Evolutionary conservation across 2,797 vertebrate genomes (phyloP), one percentile per base, ranked within the genome.

Genomic region (Melanotaenia boesemani): DNA sequence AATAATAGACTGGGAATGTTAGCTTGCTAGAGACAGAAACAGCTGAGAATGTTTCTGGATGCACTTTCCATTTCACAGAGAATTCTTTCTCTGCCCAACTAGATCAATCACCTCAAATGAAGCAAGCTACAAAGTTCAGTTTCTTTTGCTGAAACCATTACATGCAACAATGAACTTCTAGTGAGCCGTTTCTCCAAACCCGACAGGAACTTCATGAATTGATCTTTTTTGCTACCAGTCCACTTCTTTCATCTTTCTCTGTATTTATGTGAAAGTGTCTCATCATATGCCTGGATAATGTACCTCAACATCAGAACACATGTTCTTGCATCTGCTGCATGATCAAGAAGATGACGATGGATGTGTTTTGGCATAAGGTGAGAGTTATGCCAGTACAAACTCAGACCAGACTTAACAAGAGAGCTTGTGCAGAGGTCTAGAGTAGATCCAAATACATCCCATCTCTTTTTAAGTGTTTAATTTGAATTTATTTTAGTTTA

Each of bases 11-110:
- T 36, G 82, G 77, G 70, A 76, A 82, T 86, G 83, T 81, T 78
- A 50, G 70, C 41, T 30, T 30, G 61, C 32, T 73, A 63, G 66
- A 77, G 83, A 78, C 82, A 89, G 82, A 81, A 85, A 77, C 92
- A 93, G 89, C 90, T 92, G 91, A 67, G 80, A 90, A 90, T 90
- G 88, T 69, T 56, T 82, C 78, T 18, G 30, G 64, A 78, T 34
- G 1, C 50, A 39, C 70, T 86, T 91, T 89, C 67, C 81, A 74
- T 71, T 60, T 65, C 16, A 61, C 20, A 70, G 36, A 66, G 65
- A 6, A 7, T 44, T 76, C 52, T 24, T 67, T 72, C 57, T 72
- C 71, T 60, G 63, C 67, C 70, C 54, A 37, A 72, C 61, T 52
- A 30, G 28, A 83, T 85, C 80, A 79, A 60, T 86, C 63, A 26